A percentile compares a stretch with the other conserved stretches of the same genome.
phyloP scores from a whole-genome alignment of 2,888 invertebrate species.

The Caenorhabditis wallacei region DNA sequence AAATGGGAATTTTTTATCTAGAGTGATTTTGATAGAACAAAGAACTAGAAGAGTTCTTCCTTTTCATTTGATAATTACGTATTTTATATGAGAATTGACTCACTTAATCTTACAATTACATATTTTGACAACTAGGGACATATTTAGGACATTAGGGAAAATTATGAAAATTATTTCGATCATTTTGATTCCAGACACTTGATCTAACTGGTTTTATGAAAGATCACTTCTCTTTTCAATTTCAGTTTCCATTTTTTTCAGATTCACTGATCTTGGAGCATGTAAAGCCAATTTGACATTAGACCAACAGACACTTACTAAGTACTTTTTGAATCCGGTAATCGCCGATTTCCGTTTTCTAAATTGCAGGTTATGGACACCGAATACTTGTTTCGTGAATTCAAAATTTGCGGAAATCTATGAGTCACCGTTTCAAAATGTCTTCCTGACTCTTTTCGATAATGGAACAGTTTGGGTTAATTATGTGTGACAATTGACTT shows the following conservation, averaged over 20 bases:
- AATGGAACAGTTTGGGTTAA: slow-evolving; percentile 79
- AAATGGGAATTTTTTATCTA: background rate
- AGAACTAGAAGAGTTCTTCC: background rate
- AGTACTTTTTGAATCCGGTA: slow-evolving; percentile 11
- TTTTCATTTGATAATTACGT: background rate
- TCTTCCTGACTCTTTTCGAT: slow-evolving; percentile 76
- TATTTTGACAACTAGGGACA: background rate
- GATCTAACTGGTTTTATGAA: slow-evolving; percentile 3
- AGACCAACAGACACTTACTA: slow-evolving; percentile 68
- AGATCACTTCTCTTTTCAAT: slow-evolving; percentile 15
- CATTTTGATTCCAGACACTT: background rate
- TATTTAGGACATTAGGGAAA: too few relatives aligned
- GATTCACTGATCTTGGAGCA: slow-evolving; percentile 54
- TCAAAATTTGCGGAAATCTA: slow-evolving; percentile 76
- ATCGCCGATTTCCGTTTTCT: slow-evolving; percentile 7
- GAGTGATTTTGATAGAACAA: background rate
- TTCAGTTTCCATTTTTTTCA: slow-evolving; percentile 23
- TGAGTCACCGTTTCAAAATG: slow-evolving; percentile 75
- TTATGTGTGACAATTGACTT: slow-evolving; percentile 63
- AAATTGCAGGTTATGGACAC: slow-evolving; percentile 70
- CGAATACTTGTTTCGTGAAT: slow-evolving; percentile 75
- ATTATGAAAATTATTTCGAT: too few relatives aligned
- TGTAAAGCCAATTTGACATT: slow-evolving; percentile 71
- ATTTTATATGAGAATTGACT: background rate
- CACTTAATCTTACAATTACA: background rate